phyloP scores from a whole-genome alignment of 2,113 vertebrate species.

The Otocyon megalotis region DNA sequence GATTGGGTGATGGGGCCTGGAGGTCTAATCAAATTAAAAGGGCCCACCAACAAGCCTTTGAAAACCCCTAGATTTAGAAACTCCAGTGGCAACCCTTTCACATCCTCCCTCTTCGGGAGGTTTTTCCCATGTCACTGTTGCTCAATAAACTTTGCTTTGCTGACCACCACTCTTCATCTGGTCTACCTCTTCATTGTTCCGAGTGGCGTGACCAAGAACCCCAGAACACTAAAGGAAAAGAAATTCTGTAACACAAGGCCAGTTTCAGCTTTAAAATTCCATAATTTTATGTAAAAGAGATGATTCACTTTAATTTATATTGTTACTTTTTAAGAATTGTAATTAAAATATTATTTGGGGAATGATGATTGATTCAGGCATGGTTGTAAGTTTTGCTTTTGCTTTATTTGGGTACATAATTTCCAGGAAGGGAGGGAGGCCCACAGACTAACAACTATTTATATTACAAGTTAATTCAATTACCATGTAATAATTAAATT shows the following conservation, averaged over 20 bases:
- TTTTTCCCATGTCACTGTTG: not conserved
- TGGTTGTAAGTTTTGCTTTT: conserved; percentile 51
- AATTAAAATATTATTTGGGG: conserved; percentile 51
- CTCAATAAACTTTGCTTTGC: not conserved
- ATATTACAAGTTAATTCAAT: conserved; percentile 53
- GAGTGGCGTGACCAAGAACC: not conserved
- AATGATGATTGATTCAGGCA: conserved; percentile 35
- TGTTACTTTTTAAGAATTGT: conserved; percentile 39
- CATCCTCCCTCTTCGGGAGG: not conserved
- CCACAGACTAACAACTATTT: conserved; percentile 55
- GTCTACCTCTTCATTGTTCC: not conserved
- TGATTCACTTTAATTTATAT: conserved; percentile 3
- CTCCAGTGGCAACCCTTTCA: not conserved
- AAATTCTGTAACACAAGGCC: not conserved
- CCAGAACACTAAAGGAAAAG: not conserved
- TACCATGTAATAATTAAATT: conserved; percentile 56
- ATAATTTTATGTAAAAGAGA: conserved; percentile 59
- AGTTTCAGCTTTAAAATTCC: conserved; percentile 47
- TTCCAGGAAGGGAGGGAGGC: not conserved
- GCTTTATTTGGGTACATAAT: conserved; percentile 47
- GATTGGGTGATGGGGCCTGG: not conserved
- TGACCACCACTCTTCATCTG: not conserved
- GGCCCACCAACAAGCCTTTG: not conserved
- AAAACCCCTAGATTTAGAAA: not conserved
- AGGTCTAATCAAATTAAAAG: not conserved